Conservation (phyloP, 2,888 invertebrate genomes). For the Apamea sordens region DNA sequence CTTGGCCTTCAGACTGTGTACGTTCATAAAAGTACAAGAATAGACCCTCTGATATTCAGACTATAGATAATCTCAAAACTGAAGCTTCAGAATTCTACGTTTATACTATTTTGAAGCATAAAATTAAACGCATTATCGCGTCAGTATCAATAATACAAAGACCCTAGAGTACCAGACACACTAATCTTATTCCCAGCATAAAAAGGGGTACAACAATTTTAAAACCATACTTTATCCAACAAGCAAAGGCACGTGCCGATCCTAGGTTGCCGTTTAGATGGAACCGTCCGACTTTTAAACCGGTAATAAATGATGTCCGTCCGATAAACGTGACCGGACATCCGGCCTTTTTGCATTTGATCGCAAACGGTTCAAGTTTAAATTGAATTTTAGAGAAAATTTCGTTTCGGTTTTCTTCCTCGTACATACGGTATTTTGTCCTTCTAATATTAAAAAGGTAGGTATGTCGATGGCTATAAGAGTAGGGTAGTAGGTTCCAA, state of each 20-base stretch:
- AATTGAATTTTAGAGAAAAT: slow-evolving; percentile 62
- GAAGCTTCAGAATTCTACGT: no score
- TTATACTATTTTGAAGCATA: no score
- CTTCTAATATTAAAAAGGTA: not conserved
- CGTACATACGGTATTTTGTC: not conserved
- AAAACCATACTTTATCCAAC: slow-evolving; percentile 18
- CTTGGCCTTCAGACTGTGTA: no score
- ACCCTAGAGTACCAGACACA: not conserved
- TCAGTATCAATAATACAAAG: not conserved
- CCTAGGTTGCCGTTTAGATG: slow-evolving; percentile 45
- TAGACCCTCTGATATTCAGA: no score
- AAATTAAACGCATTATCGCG: not conserved
- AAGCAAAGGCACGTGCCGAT: slow-evolving; percentile 53
- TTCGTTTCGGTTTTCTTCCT: slow-evolving; percentile 26
- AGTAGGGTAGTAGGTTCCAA: not conserved
- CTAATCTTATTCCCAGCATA: slow-evolving; percentile 19
- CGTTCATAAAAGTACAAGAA: no score
- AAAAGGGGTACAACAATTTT: slow-evolving; percentile 18
- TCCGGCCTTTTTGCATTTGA: slow-evolving; percentile 56
- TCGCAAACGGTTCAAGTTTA: slow-evolving; percentile 42
- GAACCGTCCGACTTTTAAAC: slow-evolving; percentile 50
- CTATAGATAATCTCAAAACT: no score
- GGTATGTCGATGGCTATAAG: no score
- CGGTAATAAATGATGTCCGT: slow-evolving; percentile 62
- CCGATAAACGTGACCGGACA: slow-evolving; percentile 63